phyloP scores from a whole-genome alignment of 2,797 vertebrate genomes.

The Rhyacichthys aspro region DNA sequence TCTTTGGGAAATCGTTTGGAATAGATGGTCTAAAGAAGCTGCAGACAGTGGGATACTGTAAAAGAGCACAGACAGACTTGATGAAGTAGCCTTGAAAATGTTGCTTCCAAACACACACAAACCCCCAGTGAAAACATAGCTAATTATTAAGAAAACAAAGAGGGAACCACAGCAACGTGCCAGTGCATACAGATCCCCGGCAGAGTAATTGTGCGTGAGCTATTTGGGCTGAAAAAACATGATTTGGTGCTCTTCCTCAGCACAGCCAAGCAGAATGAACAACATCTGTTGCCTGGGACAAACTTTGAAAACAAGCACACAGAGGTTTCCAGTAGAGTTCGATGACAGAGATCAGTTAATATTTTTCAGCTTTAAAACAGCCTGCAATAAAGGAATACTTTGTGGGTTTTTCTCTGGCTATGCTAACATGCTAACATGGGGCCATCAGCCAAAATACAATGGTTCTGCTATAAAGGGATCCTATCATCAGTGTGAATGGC shows the following conservation, averaged over 20 bases:
- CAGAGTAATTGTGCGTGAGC: conserved; percentile 87
- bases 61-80: conserved; percentile 46
- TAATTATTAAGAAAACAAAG: conserved; percentile 93
- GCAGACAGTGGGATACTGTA: conserved; percentile 12
- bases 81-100: conserved; percentile 70
- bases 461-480: conserved; percentile 60
- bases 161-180: conserved; percentile 80
- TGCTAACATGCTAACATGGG: conserved; percentile 39
- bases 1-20: conserved; percentile 11
- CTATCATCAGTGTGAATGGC: conserved; percentile 44
- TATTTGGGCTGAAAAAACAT: conserved; percentile 87
- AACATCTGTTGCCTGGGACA: conserved; percentile 82
- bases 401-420: conserved; percentile 25
- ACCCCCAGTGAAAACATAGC: conserved; percentile 77
- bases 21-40: conserved; percentile 29
- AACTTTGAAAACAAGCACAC: conserved; percentile 69
- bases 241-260: conserved; percentile 84
- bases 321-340: conserved; percentile 49
- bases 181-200: conserved; percentile 85
- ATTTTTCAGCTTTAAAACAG: conserved; percentile 23
- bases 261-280: conserved; percentile 85
- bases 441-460: conserved; percentile 51
- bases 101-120: conserved; percentile 54
- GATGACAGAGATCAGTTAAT: conserved; percentile 43
- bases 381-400: conserved; percentile 17